A percentile compares a stretch with the other conserved stretches of the same genome.
Evolutionary conservation across 2,888 invertebrate species (phyloP).

Genomic region (Julus scandinavius): DNA sequence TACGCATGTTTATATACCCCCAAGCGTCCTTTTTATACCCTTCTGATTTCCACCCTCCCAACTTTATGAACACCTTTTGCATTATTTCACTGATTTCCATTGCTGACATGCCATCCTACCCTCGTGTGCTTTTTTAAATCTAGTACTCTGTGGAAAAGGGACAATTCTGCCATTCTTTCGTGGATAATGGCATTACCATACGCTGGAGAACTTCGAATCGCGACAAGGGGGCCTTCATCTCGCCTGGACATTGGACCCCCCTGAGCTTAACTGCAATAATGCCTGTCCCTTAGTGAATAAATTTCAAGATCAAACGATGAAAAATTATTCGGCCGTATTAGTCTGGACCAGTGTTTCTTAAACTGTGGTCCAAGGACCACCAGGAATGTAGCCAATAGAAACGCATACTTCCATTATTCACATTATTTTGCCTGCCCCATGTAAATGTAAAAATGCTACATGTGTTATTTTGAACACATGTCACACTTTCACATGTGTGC

Average conservation of each 20-base stretch:
- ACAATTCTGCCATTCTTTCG: not conserved
- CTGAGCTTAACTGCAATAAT: not conserved
- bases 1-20: not conserved
- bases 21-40: not conserved
- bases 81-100: not conserved
- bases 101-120: not conserved
- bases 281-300: not conserved
- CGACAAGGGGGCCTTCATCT: not conserved
- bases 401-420: too few relatives aligned
- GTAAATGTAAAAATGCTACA: too few relatives aligned
- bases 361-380: too few relatives aligned
- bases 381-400: too few relatives aligned
- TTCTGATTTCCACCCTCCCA: not conserved
- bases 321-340: not conserved
- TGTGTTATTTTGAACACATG: too few relatives aligned
- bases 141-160: not conserved
- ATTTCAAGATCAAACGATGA: not conserved
- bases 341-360: too few relatives aligned
- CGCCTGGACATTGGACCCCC: not conserved
- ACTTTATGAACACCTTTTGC: not conserved
- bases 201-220: not conserved
- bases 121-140: not conserved
- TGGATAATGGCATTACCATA: not conserved
- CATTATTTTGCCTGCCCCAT: too few relatives aligned
- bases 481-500: too few relatives aligned